A percentile compares a stretch with the other conserved stretches of the same genome.
Evolutionary conservation across 1,140 invertebrate species (phyloP).

Genomic region (Eumeta japonica): DNA sequence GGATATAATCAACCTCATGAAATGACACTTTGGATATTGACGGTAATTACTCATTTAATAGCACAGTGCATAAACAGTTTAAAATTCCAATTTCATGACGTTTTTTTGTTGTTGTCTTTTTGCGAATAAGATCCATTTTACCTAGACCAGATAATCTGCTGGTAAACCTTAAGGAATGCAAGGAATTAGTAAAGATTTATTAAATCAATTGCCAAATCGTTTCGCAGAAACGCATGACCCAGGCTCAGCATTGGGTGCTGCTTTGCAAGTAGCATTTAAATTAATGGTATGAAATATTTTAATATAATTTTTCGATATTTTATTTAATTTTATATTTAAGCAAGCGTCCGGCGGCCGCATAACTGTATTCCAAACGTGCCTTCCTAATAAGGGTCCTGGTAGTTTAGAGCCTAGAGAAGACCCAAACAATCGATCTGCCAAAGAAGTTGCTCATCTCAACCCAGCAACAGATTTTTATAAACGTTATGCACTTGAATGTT

Average conservation of each 20-base stretch:
- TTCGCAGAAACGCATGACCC: too few species aligned
- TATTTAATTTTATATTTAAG: neutral
- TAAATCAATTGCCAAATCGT: too few species aligned
- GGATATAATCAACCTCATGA: too few species aligned
- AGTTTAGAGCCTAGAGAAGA: conserved; percentile 74
- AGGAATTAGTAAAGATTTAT: too few species aligned
- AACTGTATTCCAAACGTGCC: conserved; percentile 81
- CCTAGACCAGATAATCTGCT: too few species aligned
- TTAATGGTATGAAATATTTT: neutral
- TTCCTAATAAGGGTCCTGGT: conserved; percentile 87
- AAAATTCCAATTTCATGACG: too few species aligned
- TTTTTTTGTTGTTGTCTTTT: too few species aligned
- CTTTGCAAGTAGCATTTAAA: neutral
- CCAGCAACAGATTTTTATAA: conserved; percentile 51
- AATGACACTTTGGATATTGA: too few species aligned
- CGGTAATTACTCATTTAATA: too few species aligned
- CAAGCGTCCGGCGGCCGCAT: conserved; percentile 87
- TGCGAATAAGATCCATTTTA: too few species aligned
- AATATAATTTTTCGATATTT: neutral
- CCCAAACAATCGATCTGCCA: conserved; percentile 71
- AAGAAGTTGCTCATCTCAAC: conserved; percentile 76
- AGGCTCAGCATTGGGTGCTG: neutral
- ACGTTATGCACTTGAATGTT: neutral
- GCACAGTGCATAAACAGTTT: too few species aligned
- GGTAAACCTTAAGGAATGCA: too few species aligned